Percentiles rank a stretch among this genome's conserved stretches.
Conservation (phyloP, 2,888 invertebrate species). For the Amiota mariae region DNA sequence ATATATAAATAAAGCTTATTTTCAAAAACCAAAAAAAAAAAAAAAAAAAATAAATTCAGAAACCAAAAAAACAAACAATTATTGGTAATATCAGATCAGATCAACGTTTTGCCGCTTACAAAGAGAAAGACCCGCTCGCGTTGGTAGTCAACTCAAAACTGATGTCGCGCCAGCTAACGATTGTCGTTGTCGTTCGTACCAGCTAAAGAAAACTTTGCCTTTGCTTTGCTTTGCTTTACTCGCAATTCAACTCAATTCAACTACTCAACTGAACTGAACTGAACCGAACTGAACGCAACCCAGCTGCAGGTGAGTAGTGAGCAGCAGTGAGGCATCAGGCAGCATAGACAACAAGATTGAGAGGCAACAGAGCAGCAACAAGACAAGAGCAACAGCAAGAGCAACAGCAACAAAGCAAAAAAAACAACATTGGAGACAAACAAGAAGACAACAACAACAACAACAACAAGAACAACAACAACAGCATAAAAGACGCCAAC, state of each 20-base stretch:
- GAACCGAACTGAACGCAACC: conserved; percentile 1
- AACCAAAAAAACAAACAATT: conserved; percentile 26
- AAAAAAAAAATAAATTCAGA: conserved; percentile 47
- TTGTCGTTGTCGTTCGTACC: conserved; percentile 42
- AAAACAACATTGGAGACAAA: conserved; percentile 31
- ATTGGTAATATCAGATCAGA: conserved; percentile 40
- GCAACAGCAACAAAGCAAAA: conserved; percentile 41
- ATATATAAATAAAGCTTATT: conserved; percentile 49
- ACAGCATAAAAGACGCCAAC: background rate
- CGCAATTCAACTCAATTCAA: too few relatives aligned
- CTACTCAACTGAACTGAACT: too few relatives aligned
- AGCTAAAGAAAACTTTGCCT: conserved; percentile 29
- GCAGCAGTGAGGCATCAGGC: background rate
- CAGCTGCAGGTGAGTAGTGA: background rate
- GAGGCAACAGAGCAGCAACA: background rate
- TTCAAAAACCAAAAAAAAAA: conserved; percentile 38
- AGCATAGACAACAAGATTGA: conserved; percentile 1
- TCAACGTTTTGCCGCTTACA: conserved; percentile 73
- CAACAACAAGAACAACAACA: conserved; percentile 4
- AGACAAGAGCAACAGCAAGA: background rate
- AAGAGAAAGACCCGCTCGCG: conserved; percentile 75
- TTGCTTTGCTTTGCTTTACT: background rate
- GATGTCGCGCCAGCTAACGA: conserved; percentile 70
- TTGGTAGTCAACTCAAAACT: conserved; percentile 75
- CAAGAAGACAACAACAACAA: background rate